A percentile compares a stretch with the other conserved stretches of the same genome.
phyloP scores from a whole-genome alignment of 2,888 invertebrate genomes.

The Formica aserva region DNA sequence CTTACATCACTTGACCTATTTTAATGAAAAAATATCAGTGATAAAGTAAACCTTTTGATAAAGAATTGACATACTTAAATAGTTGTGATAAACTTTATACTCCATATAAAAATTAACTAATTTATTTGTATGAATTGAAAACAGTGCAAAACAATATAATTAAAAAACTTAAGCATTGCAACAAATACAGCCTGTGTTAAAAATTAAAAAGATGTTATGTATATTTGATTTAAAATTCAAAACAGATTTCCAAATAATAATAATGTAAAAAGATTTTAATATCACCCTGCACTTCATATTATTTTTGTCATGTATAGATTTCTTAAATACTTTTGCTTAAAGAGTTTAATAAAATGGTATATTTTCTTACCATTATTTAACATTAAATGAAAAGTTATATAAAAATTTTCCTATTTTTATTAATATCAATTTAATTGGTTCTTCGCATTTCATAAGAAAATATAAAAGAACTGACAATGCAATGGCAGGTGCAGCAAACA shows the following conservation, averaged over 20 bases:
- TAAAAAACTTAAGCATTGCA: not conserved
- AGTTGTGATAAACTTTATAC: not conserved
- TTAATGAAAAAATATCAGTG: slow-evolving; percentile 17
- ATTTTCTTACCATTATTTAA: not conserved
- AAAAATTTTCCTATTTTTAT: not conserved
- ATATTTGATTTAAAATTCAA: not conserved
- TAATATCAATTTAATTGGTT: not conserved
- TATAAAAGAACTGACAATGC: not conserved
- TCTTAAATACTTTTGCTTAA: not conserved
- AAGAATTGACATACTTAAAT: slow-evolving; percentile 14
- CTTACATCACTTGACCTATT: slow-evolving; percentile 38
- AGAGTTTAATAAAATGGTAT: not conserved
- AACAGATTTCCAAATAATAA: not conserved
- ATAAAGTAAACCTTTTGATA: slow-evolving; percentile 13
- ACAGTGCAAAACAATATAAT: not conserved
- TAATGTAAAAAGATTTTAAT: not conserved
- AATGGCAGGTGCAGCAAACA: not conserved
- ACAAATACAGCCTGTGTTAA: not conserved
- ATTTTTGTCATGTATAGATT: not conserved
- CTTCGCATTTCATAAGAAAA: not conserved
- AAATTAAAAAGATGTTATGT: not conserved
- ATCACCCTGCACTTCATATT: not conserved
- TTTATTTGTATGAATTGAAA: slow-evolving; percentile 2
- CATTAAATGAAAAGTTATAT: not conserved
- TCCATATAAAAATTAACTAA: not conserved